Evolutionary conservation across 2,888 invertebrate genomes (phyloP).

Genomic region (Cistogaster globosa): DNA sequence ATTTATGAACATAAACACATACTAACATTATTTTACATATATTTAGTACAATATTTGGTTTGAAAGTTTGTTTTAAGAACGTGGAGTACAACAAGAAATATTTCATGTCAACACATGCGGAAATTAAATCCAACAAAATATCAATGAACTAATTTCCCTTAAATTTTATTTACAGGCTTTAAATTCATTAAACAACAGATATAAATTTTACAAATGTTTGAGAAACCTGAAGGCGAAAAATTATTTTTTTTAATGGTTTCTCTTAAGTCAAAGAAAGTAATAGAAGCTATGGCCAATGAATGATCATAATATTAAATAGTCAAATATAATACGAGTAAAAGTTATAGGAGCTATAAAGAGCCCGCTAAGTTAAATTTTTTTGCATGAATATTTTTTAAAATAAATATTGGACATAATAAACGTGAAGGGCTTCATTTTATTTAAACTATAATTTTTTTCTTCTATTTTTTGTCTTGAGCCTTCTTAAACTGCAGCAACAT

Average conservation of each 20-base stretch:
- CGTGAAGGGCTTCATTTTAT: too few relatives aligned
- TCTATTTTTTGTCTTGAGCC: too few relatives aligned
- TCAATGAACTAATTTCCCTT: conserved; percentile 40
- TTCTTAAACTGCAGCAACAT: too few relatives aligned
- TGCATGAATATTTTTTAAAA: too few relatives aligned
- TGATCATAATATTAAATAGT: too few relatives aligned
- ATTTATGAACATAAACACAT: neutral
- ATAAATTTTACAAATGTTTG: neutral
- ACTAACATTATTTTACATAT: neutral
- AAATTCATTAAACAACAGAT: neutral
- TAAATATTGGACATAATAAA: too few relatives aligned
- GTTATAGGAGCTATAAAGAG: too few relatives aligned
- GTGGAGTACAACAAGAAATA: neutral
- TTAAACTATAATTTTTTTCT: too few relatives aligned
- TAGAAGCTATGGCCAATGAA: neutral
- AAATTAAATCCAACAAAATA: conserved; percentile 49
- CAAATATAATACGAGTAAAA: too few relatives aligned
- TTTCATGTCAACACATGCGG: conserved; percentile 44
- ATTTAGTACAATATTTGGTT: neutral
- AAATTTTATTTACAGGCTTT: neutral
- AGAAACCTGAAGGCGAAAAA: neutral
- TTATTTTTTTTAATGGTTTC: neutral
- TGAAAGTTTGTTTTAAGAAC: neutral
- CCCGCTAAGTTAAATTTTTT: too few relatives aligned
- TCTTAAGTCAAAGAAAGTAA: neutral